Conservation (phyloP, 2,888 invertebrate genomes). For the Frankliniella intonsa region DNA sequence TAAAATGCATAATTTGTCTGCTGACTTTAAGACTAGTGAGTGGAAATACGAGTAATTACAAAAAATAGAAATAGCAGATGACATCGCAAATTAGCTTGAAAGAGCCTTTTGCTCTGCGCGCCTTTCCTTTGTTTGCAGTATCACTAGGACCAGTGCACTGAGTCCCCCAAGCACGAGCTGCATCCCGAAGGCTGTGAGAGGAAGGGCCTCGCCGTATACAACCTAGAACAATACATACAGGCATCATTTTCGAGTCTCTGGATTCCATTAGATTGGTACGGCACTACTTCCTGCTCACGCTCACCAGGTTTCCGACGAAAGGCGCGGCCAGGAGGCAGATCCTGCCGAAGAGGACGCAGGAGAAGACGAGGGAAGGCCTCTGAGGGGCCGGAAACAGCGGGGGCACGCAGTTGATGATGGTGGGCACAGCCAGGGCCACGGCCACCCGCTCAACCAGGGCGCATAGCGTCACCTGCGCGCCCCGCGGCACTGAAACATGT, state of each 20-base stretch:
- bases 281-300: neutral
- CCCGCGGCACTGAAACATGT: neutral
- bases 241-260: neutral
- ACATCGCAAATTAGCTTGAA: too few species aligned
- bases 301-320: slow-evolving; percentile 6
- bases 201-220: neutral
- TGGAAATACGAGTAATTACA: too few species aligned
- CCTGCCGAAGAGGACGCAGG: slow-evolving; percentile 1
- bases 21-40: too few species aligned
- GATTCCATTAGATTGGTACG: neutral
- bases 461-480: neutral
- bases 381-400: neutral
- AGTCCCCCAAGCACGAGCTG: neutral
- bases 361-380: neutral
- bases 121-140: too few species aligned
- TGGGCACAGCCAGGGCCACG: slow-evolving; percentile 4
- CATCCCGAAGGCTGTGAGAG: neutral
- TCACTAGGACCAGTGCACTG: neutral
- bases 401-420: neutral
- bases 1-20: too few species aligned
- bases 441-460: slow-evolving; percentile 4
- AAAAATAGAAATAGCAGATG: too few species aligned
- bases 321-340: neutral
- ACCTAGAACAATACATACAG: neutral
- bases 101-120: too few species aligned